These are phyloP conservation scores for Piscicola geometra DNA, from an alignment of 2,888 invertebrate species.

Conservation along the genomic window DNA sequence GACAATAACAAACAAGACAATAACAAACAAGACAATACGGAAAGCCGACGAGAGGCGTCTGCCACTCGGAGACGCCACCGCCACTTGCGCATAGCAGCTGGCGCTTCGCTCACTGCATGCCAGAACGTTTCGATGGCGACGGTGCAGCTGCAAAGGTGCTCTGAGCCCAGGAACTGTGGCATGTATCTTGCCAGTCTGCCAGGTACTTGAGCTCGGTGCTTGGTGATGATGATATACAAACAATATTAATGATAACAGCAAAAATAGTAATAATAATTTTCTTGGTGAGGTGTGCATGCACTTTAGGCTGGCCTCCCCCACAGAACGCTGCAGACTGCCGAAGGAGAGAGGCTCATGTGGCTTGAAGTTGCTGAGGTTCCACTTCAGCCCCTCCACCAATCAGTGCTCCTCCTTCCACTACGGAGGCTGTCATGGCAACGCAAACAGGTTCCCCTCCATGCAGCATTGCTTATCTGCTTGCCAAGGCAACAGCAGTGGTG, in stretches of 20 bases:
- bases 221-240: too few species aligned
- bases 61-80: background rate
- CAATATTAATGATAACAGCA: background rate
- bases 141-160: background rate
- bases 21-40: background rate
- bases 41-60: too few species aligned
- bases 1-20: background rate
- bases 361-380: conserved; percentile 33
- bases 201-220: background rate
- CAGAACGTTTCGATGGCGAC: background rate
- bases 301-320: background rate
- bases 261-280: background rate
- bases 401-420: conserved; percentile 57
- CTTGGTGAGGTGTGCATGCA: background rate
- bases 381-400: conserved; percentile 60
- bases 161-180: background rate
- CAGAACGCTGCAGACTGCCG: background rate
- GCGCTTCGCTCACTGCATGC: background rate
- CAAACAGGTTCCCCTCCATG: conserved; percentile 54
- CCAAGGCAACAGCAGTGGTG: background rate
- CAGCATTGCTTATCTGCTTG: conserved; percentile 60
- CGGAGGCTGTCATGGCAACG: conserved; percentile 43
- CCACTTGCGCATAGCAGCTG: background rate
- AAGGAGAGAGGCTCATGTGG: background rate
- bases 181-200: background rate